Conservation (phyloP, 1,140 invertebrate genomes). For the Cyrtorhinus lividipennis region DNA sequence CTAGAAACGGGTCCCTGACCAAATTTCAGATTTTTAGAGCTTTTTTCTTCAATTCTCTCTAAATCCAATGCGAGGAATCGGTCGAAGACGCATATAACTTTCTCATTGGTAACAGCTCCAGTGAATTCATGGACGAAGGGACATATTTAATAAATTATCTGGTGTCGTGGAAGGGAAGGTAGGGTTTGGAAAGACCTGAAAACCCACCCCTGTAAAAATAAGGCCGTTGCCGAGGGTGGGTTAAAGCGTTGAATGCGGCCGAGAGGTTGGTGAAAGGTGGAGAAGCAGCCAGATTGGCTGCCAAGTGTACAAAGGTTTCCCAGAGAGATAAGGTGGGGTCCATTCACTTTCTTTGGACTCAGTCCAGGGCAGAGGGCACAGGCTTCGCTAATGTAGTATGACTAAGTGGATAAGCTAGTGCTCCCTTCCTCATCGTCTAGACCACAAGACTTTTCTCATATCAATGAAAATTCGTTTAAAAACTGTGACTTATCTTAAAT, state of each 20-base stretch:
- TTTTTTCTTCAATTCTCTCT: not conserved
- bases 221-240: too few species aligned
- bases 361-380: not conserved
- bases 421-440: too few species aligned
- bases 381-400: not conserved
- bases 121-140: not conserved
- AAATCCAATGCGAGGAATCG: not conserved
- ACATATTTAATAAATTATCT: not conserved
- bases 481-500: too few species aligned
- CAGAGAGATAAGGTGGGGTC: not conserved
- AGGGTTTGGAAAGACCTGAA: not conserved
- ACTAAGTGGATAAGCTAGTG: not conserved
- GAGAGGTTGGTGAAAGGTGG: too few species aligned
- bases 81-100: not conserved
- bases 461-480: too few species aligned
- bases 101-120: not conserved
- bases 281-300: not conserved
- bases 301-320: not conserved
- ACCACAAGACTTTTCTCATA: too few species aligned
- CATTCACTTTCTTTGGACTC: not conserved
- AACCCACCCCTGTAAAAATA: too few species aligned
- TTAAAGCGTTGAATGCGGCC: not conserved
- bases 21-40: too few species aligned
- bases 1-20: too few species aligned
- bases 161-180: not conserved